A percentile compares a stretch with the other conserved stretches of the same genome.
phyloP scores from a whole-genome alignment of 2,113 vertebrate species.

The Centrocercus urophasianus region DNA sequence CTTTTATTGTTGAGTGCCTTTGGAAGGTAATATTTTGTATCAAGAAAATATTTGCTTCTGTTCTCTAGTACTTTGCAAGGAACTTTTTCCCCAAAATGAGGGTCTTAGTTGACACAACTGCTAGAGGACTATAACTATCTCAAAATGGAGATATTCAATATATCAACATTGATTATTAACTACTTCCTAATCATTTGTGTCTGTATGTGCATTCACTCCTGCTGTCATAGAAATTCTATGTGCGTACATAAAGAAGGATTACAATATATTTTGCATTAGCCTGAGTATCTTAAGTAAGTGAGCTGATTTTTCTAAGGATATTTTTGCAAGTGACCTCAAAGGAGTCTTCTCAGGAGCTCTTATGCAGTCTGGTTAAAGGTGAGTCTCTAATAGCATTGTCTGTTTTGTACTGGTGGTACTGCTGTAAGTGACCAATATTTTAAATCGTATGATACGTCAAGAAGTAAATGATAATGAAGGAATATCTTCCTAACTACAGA shows the following conservation, averaged over 20 bases:
- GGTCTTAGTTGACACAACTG: accelerated
- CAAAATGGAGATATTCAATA: neutral
- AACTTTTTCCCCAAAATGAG: neutral
- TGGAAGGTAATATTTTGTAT: neutral
- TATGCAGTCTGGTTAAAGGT: neutral
- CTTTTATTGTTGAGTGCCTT: neutral
- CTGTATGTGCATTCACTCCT: neutral
- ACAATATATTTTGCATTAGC: neutral
- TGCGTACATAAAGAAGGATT: neutral
- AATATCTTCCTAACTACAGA: neutral
- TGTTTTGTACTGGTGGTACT: neutral
- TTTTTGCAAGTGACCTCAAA: neutral
- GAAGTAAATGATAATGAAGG: neutral
- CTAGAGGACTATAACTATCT: neutral
- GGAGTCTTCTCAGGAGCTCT: neutral
- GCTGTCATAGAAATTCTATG: neutral
- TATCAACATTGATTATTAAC: neutral
- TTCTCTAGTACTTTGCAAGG: neutral
- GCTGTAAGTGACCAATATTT: neutral
- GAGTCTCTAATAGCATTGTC: neutral
- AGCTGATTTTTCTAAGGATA: neutral
- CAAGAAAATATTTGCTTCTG: neutral
- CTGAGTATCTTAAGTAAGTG: neutral
- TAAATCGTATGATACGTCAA: neutral
- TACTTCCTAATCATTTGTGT: neutral